Percentiles rank a stretch among this genome's conserved stretches.
These are phyloP conservation scores for Physeter macrocephalus DNA, from an alignment of 2,113 vertebrate genomes.

Conservation along the genomic window DNA sequence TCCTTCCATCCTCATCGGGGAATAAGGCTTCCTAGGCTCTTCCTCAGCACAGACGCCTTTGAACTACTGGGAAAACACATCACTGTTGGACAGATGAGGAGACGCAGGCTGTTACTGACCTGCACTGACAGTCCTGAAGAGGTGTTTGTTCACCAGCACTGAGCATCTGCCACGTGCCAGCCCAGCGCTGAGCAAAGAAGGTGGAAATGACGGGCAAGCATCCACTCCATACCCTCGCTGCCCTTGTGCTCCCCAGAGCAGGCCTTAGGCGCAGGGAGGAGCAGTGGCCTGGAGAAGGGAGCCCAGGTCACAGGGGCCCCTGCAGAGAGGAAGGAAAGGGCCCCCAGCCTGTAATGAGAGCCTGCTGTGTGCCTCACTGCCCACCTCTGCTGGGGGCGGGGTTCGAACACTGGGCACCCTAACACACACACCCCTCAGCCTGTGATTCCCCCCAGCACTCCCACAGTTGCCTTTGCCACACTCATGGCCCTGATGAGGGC, in stretches of 20 bases:
- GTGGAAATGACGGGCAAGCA: fast-evolving
- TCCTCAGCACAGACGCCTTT: background rate
- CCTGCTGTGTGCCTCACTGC: background rate
- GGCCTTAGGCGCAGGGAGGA: background rate
- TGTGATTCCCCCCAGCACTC: background rate
- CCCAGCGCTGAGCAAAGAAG: background rate
- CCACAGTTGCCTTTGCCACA: background rate
- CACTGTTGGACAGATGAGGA: background rate
- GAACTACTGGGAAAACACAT: background rate
- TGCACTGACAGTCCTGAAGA: background rate
- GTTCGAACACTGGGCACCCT: no score
- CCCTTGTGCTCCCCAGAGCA: background rate
- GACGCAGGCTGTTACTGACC: background rate
- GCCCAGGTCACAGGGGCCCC: background rate
- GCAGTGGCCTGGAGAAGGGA: background rate
- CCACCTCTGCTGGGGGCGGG: no score
- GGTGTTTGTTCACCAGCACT: background rate
- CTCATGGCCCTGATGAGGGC: background rate
- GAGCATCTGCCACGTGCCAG: background rate
- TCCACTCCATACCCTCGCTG: background rate
- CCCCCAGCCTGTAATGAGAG: background rate
- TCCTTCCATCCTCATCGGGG: background rate
- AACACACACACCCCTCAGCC: background rate
- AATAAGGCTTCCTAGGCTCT: background rate
- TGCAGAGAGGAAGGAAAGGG: background rate